Conservation (phyloP, 1,140 invertebrate genomes). For the Antheraea pernyi region DNA sequence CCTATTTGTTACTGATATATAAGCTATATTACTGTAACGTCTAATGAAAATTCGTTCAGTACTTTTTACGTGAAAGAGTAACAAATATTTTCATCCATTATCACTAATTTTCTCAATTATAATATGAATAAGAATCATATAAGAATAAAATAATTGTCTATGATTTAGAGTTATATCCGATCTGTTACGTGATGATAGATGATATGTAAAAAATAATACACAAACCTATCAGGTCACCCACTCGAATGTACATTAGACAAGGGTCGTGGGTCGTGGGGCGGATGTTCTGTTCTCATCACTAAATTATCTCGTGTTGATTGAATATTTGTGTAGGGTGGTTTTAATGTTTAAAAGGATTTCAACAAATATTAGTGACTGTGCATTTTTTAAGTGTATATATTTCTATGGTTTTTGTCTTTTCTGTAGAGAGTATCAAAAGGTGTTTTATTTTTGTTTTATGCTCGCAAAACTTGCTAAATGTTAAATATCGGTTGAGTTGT, state of each 20-base stretch:
- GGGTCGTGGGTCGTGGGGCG: slow-evolving; percentile 29
- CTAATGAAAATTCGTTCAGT: no score
- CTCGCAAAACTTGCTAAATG: no score
- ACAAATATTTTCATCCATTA: no score
- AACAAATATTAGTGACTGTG: background rate
- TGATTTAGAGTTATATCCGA: background rate
- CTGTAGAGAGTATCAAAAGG: no score
- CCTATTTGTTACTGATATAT: no score
- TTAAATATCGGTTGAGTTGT: no score
- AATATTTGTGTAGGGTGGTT: slow-evolving; percentile 35
- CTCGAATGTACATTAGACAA: slow-evolving; percentile 36
- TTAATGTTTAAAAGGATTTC: slow-evolving; percentile 14
- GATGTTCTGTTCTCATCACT: slow-evolving; percentile 33
- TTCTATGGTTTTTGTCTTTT: background rate
- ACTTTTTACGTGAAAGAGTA: no score
- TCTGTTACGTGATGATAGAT: slow-evolving; percentile 1
- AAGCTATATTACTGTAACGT: no score
- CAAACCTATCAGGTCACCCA: slow-evolving; percentile 12
- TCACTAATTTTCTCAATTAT: no score
- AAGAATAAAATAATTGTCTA: no score
- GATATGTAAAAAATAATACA: background rate
- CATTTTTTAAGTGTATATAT: background rate
- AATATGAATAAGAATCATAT: no score
- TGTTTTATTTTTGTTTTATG: no score
- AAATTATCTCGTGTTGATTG: slow-evolving; percentile 41